Conservation (phyloP, 2,888 invertebrate genomes). For the Noctua comes region DNA sequence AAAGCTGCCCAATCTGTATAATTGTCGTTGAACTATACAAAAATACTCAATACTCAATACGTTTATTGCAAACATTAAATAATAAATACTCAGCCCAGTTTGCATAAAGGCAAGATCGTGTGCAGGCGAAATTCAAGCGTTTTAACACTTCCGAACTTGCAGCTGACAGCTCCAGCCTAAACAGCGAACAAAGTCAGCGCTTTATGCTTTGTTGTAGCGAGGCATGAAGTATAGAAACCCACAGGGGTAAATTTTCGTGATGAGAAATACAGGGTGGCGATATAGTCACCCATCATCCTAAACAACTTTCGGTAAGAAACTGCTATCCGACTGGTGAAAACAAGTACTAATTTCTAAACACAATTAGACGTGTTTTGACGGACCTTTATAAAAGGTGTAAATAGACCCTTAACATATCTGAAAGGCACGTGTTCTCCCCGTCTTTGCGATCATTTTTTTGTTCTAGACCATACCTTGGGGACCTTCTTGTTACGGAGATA, state of each 20-base stretch:
- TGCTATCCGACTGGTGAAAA: no score
- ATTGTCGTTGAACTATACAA: background rate
- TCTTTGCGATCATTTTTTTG: no score
- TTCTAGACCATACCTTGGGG: no score
- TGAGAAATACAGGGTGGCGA: background rate
- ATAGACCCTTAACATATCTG: no score
- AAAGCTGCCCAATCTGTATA: background rate
- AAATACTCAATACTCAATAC: no score
- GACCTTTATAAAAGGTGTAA: no score
- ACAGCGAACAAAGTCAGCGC: slow-evolving; percentile 28
- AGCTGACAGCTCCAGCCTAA: slow-evolving; percentile 41
- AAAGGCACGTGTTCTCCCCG: no score
- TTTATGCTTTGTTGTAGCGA: slow-evolving; percentile 26
- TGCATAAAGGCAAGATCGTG: background rate
- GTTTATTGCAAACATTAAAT: no score
- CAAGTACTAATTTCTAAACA: no score
- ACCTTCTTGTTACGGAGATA: no score
- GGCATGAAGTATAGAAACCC: background rate
- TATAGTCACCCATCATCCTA: background rate
- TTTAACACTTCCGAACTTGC: slow-evolving; percentile 29
- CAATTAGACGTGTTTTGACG: no score
- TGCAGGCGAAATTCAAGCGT: slow-evolving; percentile 25
- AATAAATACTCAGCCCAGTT: background rate
- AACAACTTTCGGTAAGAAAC: no score
- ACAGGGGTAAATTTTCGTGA: background rate